These are phyloP conservation scores for Ichneumoninae sp. DNA, from an alignment of 2,888 invertebrate genomes.

Conservation along the genomic window DNA sequence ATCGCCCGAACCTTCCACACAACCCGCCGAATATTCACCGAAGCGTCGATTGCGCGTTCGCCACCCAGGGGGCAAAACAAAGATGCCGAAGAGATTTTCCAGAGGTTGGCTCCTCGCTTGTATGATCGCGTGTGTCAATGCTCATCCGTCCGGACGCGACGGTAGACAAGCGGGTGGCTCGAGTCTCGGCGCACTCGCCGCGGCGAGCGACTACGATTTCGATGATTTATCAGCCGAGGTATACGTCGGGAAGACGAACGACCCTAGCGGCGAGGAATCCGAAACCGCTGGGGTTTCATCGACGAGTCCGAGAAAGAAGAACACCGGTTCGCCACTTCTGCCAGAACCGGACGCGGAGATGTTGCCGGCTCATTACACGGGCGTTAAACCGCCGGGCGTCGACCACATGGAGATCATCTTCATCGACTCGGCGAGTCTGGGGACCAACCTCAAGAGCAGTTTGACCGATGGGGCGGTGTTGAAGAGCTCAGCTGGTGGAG, in stretches of 20 bases:
- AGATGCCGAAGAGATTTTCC: constrained; percentile 50
- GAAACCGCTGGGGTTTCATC: constrained; percentile 19
- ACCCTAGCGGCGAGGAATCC: constrained; percentile 61
- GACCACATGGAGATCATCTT: constrained; percentile 80
- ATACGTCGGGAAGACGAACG: constrained; percentile 81
- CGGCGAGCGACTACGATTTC: constrained; percentile 85
- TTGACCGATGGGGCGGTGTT: constrained; percentile 35
- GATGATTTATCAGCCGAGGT: constrained; percentile 62
- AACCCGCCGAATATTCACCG: not conserved
- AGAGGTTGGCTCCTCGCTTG: constrained; percentile 50
- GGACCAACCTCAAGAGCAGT: constrained; percentile 25
- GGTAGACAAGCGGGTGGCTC: constrained; percentile 72
- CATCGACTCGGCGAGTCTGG: constrained; percentile 46
- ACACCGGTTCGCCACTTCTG: constrained; percentile 74
- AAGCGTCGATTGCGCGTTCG: not conserved
- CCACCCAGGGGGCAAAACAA: not conserved
- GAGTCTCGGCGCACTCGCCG: not conserved
- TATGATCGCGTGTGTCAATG: constrained; percentile 60
- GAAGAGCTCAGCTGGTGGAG: constrained; percentile 82
- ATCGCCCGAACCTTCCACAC: not conserved
- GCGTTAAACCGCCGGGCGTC: constrained; percentile 80
- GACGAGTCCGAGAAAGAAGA: constrained; percentile 66
- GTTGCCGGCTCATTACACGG: constrained; percentile 80
- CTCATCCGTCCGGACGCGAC: constrained; percentile 42
- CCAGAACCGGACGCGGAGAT: constrained; percentile 82